Conservation (phyloP, 2,797 vertebrate genomes). For the Megaceryle alcyon region DNA sequence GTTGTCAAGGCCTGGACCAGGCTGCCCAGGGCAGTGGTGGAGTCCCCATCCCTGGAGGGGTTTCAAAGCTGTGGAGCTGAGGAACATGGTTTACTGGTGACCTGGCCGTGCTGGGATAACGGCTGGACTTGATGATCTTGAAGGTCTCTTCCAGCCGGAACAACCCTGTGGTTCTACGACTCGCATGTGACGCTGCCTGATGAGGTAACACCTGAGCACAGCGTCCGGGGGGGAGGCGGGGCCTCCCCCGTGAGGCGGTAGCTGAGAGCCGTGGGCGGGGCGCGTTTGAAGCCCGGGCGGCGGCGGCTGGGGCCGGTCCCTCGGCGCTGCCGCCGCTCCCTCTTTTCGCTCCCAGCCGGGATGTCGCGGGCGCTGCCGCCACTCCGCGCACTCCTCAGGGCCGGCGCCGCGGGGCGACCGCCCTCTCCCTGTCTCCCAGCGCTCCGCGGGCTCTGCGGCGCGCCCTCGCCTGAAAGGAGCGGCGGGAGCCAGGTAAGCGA, state of each 20-base stretch:
- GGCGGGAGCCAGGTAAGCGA: not conserved
- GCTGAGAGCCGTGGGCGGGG: no score
- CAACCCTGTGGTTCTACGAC: no score
- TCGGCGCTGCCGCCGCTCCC: not conserved
- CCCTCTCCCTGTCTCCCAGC: not conserved
- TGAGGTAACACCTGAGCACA: no score
- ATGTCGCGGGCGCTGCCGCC: constrained; percentile 12
- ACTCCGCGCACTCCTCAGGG: not conserved
- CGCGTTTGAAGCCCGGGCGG: not conserved
- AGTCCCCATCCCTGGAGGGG: no score
- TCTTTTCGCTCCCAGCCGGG: not conserved
- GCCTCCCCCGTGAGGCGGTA: no score
- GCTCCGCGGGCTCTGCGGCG: not conserved
- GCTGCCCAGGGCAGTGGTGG: no score
- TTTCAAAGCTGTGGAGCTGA: no score
- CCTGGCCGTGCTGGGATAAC: not conserved
- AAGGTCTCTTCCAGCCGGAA: not conserved
- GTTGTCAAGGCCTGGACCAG: no score
- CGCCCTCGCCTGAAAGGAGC: not conserved
- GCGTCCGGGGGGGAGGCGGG: no score
- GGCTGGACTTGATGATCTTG: not conserved
- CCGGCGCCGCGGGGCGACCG: not conserved
- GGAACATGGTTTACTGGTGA: not conserved
- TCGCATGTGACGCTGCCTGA: no score
- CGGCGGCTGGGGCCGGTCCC: not conserved